phyloP scores from a whole-genome alignment of 1,140 invertebrate species.

The Macrobrachium nipponense region DNA sequence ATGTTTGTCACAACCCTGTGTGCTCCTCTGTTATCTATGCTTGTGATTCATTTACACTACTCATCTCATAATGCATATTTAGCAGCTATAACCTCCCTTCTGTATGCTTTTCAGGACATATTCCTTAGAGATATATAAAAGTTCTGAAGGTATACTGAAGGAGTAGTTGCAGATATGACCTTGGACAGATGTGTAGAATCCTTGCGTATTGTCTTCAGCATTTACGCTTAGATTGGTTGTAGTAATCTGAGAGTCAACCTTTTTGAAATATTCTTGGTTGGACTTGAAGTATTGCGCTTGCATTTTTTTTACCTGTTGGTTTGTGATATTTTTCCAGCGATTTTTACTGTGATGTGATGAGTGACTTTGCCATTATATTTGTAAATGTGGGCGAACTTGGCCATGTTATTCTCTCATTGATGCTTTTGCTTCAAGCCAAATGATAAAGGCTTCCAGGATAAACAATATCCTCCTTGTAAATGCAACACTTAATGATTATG shows the following conservation, averaged over 20 bases:
- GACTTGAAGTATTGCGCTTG: slow-evolving; percentile 49
- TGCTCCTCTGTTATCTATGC: slow-evolving; percentile 43
- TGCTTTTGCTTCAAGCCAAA: slow-evolving; percentile 44
- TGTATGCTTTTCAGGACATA: neutral
- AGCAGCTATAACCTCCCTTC: slow-evolving; percentile 5
- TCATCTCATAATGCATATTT: slow-evolving; percentile 32
- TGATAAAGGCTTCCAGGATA: slow-evolving; percentile 38
- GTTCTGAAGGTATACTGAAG: neutral
- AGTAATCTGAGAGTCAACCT: slow-evolving; percentile 32
- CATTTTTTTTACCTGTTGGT: slow-evolving; percentile 58
- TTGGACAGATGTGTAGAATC: slow-evolving; percentile 35
- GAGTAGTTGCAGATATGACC: neutral
- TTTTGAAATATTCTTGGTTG: slow-evolving; percentile 26
- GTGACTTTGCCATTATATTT: slow-evolving; percentile 61
- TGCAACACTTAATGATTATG: slow-evolving; percentile 45
- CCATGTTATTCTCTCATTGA: slow-evolving; percentile 41
- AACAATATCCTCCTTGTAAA: slow-evolving; percentile 34
- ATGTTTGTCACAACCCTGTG: slow-evolving; percentile 32
- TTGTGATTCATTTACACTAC: slow-evolving; percentile 47
- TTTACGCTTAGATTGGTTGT: slow-evolving; percentile 61
- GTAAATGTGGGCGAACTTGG: slow-evolving; percentile 59
- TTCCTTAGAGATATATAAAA: no score
- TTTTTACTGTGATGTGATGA: slow-evolving; percentile 61
- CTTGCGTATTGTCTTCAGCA: slow-evolving; percentile 55
- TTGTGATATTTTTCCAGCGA: slow-evolving; percentile 60